These are phyloP conservation scores for Zeugodacus cucurbitae DNA, from an alignment of 1,140 invertebrate species.

Conservation along the genomic window DNA sequence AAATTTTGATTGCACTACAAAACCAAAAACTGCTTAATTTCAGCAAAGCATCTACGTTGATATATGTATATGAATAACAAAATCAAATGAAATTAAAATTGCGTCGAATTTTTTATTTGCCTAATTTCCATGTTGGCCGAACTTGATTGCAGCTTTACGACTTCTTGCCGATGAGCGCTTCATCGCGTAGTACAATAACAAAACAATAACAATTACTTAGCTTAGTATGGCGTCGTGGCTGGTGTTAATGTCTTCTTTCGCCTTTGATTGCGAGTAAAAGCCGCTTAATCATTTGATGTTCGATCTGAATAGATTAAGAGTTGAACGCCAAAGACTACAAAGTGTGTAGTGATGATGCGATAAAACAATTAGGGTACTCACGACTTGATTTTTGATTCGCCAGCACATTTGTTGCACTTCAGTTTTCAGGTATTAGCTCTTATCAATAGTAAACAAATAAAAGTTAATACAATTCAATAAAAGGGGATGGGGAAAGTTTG, in stretches of 20 bases:
- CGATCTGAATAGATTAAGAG: neutral
- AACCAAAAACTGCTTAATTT: neutral
- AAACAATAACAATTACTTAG: neutral
- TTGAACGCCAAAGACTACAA: too few relatives aligned
- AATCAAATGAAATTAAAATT: neutral
- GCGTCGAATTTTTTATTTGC: constrained; percentile 14
- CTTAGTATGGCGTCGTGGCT: neutral
- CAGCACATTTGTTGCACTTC: too few relatives aligned
- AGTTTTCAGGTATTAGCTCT: too few relatives aligned
- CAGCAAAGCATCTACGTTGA: neutral
- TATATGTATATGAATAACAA: neutral
- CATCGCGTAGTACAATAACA: neutral
- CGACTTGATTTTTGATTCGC: too few relatives aligned
- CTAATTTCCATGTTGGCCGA: neutral
- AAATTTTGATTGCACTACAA: neutral
- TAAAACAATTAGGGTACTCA: too few relatives aligned
- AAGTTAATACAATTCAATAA: too few relatives aligned
- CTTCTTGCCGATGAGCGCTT: neutral
- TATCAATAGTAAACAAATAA: too few relatives aligned
- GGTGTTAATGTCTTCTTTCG: neutral
- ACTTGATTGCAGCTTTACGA: neutral
- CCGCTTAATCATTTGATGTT: neutral
- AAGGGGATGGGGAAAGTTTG: too few relatives aligned
- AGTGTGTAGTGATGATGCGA: too few relatives aligned
- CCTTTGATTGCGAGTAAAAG: neutral